A percentile compares a stretch with the other conserved stretches of the same genome.
phyloP scores from a whole-genome alignment of 2,797 vertebrate genomes.

The Myotis pilosus region DNA sequence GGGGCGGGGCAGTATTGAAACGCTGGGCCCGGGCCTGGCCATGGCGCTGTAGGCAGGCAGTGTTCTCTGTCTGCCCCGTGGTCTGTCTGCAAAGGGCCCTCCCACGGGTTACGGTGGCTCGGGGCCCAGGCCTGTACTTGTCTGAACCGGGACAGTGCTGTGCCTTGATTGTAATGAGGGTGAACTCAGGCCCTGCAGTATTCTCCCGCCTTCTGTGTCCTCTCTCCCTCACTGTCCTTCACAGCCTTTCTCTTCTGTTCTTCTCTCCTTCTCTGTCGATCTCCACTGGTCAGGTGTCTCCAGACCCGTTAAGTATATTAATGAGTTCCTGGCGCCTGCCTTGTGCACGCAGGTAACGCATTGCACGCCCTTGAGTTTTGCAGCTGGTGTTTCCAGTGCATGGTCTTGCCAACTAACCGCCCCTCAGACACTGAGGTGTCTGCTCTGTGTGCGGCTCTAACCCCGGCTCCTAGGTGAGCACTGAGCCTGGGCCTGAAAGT shows the following conservation, averaged over 20 bases:
- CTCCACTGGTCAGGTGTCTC: constrained; percentile 93
- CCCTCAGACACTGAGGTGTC: constrained; percentile 62
- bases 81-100: neutral
- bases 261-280: constrained; percentile 67
- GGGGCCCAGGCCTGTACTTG: fast-evolving
- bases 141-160: fast-evolving
- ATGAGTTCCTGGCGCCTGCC: constrained; percentile 97
- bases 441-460: constrained; percentile 68
- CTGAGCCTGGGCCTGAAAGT: constrained; percentile 48
- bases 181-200: fast-evolving
- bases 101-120: neutral
- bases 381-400: constrained; percentile 80
- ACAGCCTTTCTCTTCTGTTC: constrained; percentile 54
- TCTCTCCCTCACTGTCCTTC: neutral
- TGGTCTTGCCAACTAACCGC: constrained; percentile 86
- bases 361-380: constrained; percentile 57
- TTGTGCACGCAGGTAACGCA: constrained; percentile 98
- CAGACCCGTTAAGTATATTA: constrained; percentile 99
- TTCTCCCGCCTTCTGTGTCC: neutral
- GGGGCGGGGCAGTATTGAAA: neutral
- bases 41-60: fast-evolving
- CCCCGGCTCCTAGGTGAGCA: constrained; percentile 11
- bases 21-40: fast-evolving
- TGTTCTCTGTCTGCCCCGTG: no score
- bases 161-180: neutral